These are phyloP conservation scores for Tinamus major DNA, from an alignment of 2,797 vertebrate species.

Conservation along the genomic window DNA sequence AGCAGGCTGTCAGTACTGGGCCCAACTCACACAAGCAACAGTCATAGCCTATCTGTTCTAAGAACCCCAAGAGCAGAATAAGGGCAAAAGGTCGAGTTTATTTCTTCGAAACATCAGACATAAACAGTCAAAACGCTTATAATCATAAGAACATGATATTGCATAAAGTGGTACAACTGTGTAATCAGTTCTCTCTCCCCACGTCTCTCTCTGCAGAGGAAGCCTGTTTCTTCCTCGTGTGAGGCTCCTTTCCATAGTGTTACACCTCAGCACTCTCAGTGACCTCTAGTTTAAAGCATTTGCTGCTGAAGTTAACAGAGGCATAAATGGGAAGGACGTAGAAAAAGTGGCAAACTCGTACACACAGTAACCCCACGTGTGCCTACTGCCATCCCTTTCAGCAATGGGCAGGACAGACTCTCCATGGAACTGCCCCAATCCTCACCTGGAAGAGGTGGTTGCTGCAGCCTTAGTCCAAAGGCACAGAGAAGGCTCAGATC, in stretches of 20 bases:
- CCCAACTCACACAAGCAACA: constrained; percentile 93
- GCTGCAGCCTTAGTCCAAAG: background rate
- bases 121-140: constrained; percentile 64
- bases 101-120: constrained; percentile 55
- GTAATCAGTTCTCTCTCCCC: background rate
- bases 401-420: background rate
- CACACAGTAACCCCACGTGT: accelerated
- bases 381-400: background rate
- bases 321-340: accelerated
- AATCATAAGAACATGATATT: constrained; percentile 17
- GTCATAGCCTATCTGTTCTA: constrained; percentile 92
- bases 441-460: background rate
- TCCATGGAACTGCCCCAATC: background rate
- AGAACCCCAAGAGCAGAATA: constrained; percentile 86
- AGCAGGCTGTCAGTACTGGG: constrained; percentile 97
- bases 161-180: background rate
- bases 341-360: background rate
- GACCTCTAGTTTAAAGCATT: background rate
- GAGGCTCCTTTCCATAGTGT: background rate
- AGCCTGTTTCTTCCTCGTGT: background rate
- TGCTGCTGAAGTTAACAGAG: background rate
- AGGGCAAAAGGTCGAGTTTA: constrained; percentile 73
- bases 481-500: background rate
- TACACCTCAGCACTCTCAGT: background rate
- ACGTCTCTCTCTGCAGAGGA: background rate